Conservation (phyloP, 2,113 vertebrate genomes). For the Sorex fumeus region DNA sequence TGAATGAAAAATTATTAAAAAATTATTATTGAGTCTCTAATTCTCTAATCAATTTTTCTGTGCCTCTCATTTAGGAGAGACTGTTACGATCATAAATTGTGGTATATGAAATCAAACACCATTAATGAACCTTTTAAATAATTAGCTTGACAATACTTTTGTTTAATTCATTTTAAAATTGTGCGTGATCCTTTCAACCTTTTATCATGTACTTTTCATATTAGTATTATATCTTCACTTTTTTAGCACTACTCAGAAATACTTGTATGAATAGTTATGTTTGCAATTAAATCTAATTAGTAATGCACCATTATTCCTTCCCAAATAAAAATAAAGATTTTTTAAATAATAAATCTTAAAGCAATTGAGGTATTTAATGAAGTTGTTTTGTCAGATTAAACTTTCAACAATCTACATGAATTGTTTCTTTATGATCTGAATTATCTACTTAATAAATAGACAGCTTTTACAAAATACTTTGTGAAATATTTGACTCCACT, state of each 20-base stretch:
- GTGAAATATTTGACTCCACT: conserved; percentile 82
- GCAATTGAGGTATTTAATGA: conserved; percentile 71
- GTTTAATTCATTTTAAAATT: conserved; percentile 86
- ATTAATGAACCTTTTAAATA: conserved; percentile 77
- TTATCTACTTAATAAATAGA: background rate
- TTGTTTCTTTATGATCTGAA: conserved; percentile 63
- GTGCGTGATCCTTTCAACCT: conserved; percentile 74
- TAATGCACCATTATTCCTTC: background rate
- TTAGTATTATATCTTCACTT: conserved; percentile 80
- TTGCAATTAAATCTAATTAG: conserved; percentile 71
- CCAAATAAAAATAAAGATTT: conserved; percentile 81
- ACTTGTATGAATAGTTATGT: conserved; percentile 80
- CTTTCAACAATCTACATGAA: conserved; percentile 75
- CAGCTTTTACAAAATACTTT: conserved; percentile 86
- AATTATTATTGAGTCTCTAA: conserved; percentile 43
- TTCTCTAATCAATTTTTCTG: conserved; percentile 4
- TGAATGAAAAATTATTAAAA: conserved; percentile 23
- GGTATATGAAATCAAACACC: conserved; percentile 57
- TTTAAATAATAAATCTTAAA: conserved; percentile 79
- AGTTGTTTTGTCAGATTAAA: conserved; percentile 69
- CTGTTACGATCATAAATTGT: conserved; percentile 70
- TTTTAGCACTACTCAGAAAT: conserved; percentile 82
- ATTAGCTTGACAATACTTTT: conserved; percentile 79
- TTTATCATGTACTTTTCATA: conserved; percentile 76
- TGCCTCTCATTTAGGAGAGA: conserved; percentile 52